Conservation (phyloP, 2,797 vertebrate species). For the Alca torda region DNA sequence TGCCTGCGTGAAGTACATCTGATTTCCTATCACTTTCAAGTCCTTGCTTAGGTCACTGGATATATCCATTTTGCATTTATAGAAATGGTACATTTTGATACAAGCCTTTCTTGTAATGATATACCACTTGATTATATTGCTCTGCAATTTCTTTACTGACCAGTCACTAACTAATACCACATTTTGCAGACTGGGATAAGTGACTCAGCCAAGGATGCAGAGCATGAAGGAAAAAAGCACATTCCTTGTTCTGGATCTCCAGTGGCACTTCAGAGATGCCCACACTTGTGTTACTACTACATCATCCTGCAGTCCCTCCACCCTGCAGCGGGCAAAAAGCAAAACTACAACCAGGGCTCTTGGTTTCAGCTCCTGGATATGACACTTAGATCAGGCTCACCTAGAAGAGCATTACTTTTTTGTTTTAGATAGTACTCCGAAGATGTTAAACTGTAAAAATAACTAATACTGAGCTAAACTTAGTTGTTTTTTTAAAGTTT, state of each 20-base stretch:
- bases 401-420: not conserved
- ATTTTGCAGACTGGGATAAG: not conserved
- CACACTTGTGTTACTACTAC: fast-evolving
- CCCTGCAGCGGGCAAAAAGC: not conserved
- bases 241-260: not conserved
- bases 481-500: not conserved
- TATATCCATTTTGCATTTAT: not conserved
- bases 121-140: not conserved
- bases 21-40: not conserved
- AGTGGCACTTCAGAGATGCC: not conserved
- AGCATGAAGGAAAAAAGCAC: not conserved
- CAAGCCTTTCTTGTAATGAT: not conserved
- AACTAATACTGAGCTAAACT: not conserved
- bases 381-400: not conserved
- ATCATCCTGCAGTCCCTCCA: not conserved
- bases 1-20: not conserved
- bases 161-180: not conserved
- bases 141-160: not conserved
- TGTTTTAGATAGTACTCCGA: not conserved
- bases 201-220: not conserved
- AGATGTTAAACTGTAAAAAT: not conserved
- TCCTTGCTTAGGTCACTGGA: not conserved
- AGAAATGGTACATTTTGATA: not conserved
- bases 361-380: not conserved
- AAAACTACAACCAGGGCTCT: not conserved